Base-by-base conservation (phyloP, 1,140 invertebrate species). In the Cyrtorhinus lividipennis region DNA sequence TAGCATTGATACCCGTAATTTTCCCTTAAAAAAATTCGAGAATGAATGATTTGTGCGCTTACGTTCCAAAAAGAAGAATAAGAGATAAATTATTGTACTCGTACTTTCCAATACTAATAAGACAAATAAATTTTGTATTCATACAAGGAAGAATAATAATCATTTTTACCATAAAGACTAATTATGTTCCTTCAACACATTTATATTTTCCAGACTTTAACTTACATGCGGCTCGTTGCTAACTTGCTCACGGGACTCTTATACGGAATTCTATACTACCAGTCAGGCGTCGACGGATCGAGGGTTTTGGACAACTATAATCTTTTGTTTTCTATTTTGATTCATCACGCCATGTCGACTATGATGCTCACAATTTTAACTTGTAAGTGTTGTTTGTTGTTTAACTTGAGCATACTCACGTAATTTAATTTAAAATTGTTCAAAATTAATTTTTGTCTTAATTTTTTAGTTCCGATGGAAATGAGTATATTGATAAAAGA, bases 401-500 rank as follows among this genome's bases (percentile, higher is more conserved):
- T 38, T n/a, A n/a, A n/a, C n/a, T n/a, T n/a, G n/a, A n/a, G n/a
- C n/a, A n/a, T n/a, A n/a, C n/a, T n/a, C 45, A 62, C 38, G 2
- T 62, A 12, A 2, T 57, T 57, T 57, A 20, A 22, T 20, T 56
- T 62, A 38, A 15, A 38, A 38, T 38, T 8, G 30, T 8, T 38
- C 30, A 20, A 59, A 10, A 8, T 38, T 38, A 38, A 8, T 15
- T 38, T 15, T 38, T 38, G 15, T 15, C 30, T 64, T 26, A 2
- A n/a, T 20, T 56, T 62, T 81, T n/a, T 78, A 94, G 90, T 96
- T 76, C 92, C 93, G 0, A 81, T 83, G 63, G 92, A 96, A 76
- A 92, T 95, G 85, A 83, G 79, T 5, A 91, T 95, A 62, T 79
- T 96, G 68, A 80, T 86, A 20, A 90, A 94, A 71, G 94, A 97